These are phyloP conservation scores for Spatula clypeata DNA, from an alignment of 2,797 vertebrate species.

Conservation along the genomic window DNA sequence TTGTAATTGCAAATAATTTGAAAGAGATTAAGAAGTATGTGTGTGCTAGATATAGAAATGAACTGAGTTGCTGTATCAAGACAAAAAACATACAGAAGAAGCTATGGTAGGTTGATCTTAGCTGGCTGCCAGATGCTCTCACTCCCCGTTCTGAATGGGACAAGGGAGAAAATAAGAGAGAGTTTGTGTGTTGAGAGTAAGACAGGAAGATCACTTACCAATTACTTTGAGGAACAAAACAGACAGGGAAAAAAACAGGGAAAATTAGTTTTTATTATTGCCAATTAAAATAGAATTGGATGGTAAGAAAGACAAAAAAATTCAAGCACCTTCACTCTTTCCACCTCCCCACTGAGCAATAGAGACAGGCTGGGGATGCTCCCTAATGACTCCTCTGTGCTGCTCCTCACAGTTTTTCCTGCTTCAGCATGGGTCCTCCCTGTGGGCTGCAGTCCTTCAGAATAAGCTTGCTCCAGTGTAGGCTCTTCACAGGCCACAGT, in stretches of 20 bases:
- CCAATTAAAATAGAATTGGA: neutral
- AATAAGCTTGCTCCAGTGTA: neutral
- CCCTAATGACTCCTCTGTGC: neutral
- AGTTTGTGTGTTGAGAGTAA: neutral
- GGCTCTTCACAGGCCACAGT: neutral
- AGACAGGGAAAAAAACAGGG: too few species aligned
- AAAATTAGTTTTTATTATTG: neutral
- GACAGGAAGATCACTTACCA: neutral
- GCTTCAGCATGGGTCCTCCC: rapidly evolving
- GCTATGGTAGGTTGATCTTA: neutral
- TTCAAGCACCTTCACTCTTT: neutral
- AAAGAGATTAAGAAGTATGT: rapidly evolving
- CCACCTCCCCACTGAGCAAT: rapidly evolving
- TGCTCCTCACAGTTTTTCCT: rapidly evolving
- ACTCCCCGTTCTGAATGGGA: neutral
- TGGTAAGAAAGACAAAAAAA: neutral
- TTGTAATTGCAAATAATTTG: neutral
- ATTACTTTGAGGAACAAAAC: neutral
- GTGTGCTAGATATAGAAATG: neutral
- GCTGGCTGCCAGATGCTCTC: neutral
- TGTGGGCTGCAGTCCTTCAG: neutral
- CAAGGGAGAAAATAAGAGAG: neutral
- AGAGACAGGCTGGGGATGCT: neutral
- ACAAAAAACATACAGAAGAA: neutral
- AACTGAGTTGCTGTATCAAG: neutral